phyloP scores from a whole-genome alignment of 2,113 vertebrate species.

The Leptodactylus fuscus region DNA sequence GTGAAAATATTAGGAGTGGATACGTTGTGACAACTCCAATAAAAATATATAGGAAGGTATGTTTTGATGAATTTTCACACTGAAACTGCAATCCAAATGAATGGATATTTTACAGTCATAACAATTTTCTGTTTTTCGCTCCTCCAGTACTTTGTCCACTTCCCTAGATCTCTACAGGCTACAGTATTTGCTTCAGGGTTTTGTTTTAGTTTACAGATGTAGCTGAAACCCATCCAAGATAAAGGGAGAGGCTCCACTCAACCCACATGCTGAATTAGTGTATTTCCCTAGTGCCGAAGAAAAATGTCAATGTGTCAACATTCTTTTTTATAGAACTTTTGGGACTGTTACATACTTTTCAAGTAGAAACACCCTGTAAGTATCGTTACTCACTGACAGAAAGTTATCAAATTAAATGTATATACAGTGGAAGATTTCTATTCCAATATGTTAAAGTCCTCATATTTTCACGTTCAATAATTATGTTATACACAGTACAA shows the following conservation, averaged over 20 bases:
- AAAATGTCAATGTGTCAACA: slow-evolving; percentile 52
- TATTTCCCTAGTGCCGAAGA: slow-evolving; percentile 53
- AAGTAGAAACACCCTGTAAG: slow-evolving; percentile 27
- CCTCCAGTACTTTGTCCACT: slow-evolving; percentile 15
- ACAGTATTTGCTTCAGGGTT: slow-evolving; percentile 4
- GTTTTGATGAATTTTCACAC: slow-evolving; percentile 38
- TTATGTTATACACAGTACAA: neutral
- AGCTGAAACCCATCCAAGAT: slow-evolving; percentile 55
- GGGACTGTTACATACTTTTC: slow-evolving; percentile 29
- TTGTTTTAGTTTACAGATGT: slow-evolving; percentile 59
- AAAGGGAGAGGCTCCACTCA: slow-evolving; percentile 52
- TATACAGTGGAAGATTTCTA: neutral
- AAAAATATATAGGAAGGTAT: slow-evolving; percentile 49
- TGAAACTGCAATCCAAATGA: slow-evolving; percentile 12
- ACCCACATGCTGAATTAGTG: slow-evolving; percentile 52
- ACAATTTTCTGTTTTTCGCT: slow-evolving; percentile 9
- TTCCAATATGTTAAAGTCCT: neutral
- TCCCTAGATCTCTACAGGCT: slow-evolving; percentile 4
- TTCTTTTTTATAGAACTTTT: slow-evolving; percentile 40
- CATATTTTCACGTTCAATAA: neutral
- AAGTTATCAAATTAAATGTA: neutral
- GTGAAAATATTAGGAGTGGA: slow-evolving; percentile 49
- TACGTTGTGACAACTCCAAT: slow-evolving; percentile 44
- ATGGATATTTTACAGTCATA: slow-evolving; percentile 44
- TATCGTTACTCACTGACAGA: neutral